Conservation (phyloP, 2,797 vertebrate genomes). For the Zenarchopterus dispar region DNA sequence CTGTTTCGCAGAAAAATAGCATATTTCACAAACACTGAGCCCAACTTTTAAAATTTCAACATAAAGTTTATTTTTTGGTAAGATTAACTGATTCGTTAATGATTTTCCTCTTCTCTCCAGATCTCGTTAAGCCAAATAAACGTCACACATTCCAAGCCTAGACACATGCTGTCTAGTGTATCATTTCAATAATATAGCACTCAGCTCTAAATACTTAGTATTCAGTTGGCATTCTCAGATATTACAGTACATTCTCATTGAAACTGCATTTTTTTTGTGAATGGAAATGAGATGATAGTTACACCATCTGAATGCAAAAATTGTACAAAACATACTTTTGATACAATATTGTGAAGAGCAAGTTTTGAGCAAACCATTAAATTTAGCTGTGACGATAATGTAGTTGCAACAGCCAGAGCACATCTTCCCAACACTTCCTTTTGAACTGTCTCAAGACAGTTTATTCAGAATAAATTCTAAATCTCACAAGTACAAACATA, state of each 20-base stretch:
- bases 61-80: slow-evolving; percentile 56
- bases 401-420: not conserved
- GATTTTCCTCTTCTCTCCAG: not conserved
- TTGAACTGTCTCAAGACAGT: not conserved
- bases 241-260: slow-evolving; percentile 57
- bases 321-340: slow-evolving; percentile 35
- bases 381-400: slow-evolving; percentile 1
- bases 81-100: slow-evolving; percentile 36
- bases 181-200: slow-evolving; percentile 37
- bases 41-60: slow-evolving; percentile 36
- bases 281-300: slow-evolving; percentile 28
- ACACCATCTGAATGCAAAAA: slow-evolving; percentile 25
- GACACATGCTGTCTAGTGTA: slow-evolving; percentile 50
- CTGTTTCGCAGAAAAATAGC: not conserved
- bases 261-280: slow-evolving; percentile 27
- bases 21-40: not conserved
- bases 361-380: not conserved
- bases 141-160: slow-evolving; percentile 42
- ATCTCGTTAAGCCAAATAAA: slow-evolving; percentile 31
- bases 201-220: slow-evolving; percentile 43
- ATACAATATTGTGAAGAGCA: not conserved
- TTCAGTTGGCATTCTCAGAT: slow-evolving; percentile 39
- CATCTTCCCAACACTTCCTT: not conserved
- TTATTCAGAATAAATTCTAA: slow-evolving; percentile 39
- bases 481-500: slow-evolving; percentile 14